Evolutionary conservation across 2,113 vertebrate genomes (phyloP).

Genomic region (Gavia stellata): DNA sequence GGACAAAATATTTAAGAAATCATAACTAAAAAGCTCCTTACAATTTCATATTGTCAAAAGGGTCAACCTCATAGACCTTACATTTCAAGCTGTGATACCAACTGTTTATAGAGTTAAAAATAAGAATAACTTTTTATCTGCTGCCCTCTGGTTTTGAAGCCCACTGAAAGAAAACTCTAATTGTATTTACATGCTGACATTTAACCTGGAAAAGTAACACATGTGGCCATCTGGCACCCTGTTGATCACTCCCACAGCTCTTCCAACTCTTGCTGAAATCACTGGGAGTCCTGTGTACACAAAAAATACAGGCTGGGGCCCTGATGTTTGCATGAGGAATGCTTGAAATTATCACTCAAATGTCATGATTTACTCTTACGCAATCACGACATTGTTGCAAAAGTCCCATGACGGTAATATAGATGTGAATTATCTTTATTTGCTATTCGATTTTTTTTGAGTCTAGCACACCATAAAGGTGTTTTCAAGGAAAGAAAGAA

Average conservation of each 20-base stretch:
- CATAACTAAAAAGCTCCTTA: not conserved
- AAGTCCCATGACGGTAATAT: not conserved
- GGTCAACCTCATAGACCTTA: not conserved
- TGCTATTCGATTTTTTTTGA: not conserved
- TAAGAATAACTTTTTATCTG: not conserved
- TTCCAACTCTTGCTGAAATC: not conserved
- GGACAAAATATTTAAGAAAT: not conserved
- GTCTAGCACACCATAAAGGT: not conserved
- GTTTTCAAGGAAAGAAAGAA: not conserved
- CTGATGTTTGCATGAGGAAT: not conserved
- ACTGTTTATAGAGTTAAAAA: not conserved
- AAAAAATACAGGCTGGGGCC: not conserved
- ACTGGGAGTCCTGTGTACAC: not conserved
- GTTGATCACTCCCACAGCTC: not conserved
- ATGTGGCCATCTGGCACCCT: not conserved
- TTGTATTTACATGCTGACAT: not conserved
- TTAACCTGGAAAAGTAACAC: slow-evolving; percentile 15
- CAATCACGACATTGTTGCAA: not conserved
- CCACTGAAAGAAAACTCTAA: not conserved
- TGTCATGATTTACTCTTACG: not conserved
- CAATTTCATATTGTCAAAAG: not conserved
- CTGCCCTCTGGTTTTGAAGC: not conserved
- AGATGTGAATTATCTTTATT: not conserved
- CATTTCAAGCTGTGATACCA: not conserved
- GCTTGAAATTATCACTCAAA: not conserved